Percentiles rank a stretch among this genome's conserved stretches.
These are phyloP conservation scores for Noctua janthe DNA, from an alignment of 2,888 invertebrate species.

Conservation along the genomic window DNA sequence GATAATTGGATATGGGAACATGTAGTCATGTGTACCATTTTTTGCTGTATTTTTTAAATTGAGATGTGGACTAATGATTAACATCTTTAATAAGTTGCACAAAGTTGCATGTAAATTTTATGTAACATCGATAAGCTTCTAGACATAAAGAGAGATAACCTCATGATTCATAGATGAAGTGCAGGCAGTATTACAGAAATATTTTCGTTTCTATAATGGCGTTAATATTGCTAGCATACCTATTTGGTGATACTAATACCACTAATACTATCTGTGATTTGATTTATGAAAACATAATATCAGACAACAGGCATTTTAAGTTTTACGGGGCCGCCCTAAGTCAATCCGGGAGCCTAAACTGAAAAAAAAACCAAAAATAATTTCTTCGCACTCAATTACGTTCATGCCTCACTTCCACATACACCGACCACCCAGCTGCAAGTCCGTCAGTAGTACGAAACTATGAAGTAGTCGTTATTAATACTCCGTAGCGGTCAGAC, in stretches of 20 bases:
- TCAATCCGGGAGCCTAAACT: not conserved
- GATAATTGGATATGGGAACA: slow-evolving; percentile 13
- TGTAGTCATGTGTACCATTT: not conserved
- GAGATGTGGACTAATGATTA: too few species aligned
- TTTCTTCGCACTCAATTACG: not conserved
- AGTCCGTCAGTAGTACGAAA: slow-evolving; percentile 70
- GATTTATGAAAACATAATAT: not conserved
- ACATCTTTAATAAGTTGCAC: not conserved
- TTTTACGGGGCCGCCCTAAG: not conserved
- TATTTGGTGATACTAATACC: too few species aligned
- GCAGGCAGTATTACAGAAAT: too few species aligned
- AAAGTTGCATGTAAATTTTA: too few species aligned
- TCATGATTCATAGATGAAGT: too few species aligned
- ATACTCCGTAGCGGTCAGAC: slow-evolving; percentile 78
- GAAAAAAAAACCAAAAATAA: not conserved
- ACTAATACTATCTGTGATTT: not conserved
- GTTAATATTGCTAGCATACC: too few species aligned
- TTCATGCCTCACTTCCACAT: slow-evolving; percentile 50
- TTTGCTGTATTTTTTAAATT: too few species aligned
- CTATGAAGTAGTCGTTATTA: slow-evolving; percentile 83
- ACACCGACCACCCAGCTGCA: slow-evolving; percentile 36
- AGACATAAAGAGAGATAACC: too few species aligned
- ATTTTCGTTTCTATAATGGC: too few species aligned
- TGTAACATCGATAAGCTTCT: too few species aligned
- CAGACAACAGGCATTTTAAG: too few species aligned